Percentiles rank a stretch among this genome's conserved stretches.
phyloP scores from a whole-genome alignment of 92 coral and sea anemone species.

The Porites evermanni region DNA sequence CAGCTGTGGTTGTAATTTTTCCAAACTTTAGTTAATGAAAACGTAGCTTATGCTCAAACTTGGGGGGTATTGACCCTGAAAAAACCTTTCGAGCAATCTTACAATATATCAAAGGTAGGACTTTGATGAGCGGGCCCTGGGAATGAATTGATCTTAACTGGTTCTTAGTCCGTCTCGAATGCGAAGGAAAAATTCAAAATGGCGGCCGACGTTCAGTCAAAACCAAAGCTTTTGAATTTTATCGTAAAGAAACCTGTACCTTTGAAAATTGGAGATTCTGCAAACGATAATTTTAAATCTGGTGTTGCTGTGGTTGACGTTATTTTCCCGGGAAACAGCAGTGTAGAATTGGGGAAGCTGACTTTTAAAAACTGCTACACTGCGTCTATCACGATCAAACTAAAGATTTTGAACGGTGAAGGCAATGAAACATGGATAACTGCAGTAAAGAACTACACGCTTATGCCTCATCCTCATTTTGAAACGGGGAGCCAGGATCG shows the following conservation, averaged over 20 bases:
- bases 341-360: slow-evolving; percentile 37
- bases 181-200: background rate
- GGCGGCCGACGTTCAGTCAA: background rate
- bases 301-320: slow-evolving; percentile 65
- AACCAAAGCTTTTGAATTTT: slow-evolving; percentile 34
- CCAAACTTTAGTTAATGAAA: too few species aligned
- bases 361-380: slow-evolving; percentile 72
- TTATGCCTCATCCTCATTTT: slow-evolving; percentile 92
- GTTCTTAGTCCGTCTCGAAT: background rate
- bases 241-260: slow-evolving; percentile 56
- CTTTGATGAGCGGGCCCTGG: too few species aligned
- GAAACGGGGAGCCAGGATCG: slow-evolving; percentile 91
- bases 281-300: slow-evolving; percentile 49
- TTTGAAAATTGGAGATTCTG: slow-evolving; percentile 55
- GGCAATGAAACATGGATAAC: slow-evolving; percentile 77
- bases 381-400: slow-evolving; percentile 82
- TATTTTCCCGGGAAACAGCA: slow-evolving; percentile 32
- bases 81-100: too few species aligned
- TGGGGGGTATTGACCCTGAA: too few species aligned
- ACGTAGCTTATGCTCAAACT: too few species aligned
- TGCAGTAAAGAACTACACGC: slow-evolving; percentile 64
- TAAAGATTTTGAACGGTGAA: slow-evolving; percentile 66
- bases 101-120: background rate
- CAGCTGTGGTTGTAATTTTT: too few species aligned
- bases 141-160: background rate